Evolutionary conservation across 2,113 vertebrate genomes (phyloP), one percentile per base, ranked within the genome.

Genomic region (Pongo pygmaeus): DNA sequence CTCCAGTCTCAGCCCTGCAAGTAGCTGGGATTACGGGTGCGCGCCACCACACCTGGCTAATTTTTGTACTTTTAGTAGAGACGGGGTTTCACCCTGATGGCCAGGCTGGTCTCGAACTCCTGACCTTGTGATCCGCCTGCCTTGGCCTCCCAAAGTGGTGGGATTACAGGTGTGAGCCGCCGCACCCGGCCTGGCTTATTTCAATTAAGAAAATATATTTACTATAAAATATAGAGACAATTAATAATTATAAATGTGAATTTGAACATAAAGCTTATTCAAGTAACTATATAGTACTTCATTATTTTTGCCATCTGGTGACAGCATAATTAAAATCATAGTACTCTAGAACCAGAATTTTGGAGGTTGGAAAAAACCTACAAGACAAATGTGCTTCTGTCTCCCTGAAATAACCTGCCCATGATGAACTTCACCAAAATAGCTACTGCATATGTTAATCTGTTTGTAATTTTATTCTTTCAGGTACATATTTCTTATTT

Each of bases 171-270:
- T 6, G 1, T 55, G 52, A 55, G 52, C 52, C 6, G 6, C 52
- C 1, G 2, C 52, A 55, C 52, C 52, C 52, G 17, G 18, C 6
- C 52, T 12, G 90, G 67, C 83, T 93, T 79, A 80, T 50, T 89
- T 94, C 30, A 85, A 67, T 86, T 72, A 86, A 67, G 79, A 94
- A 95, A 77, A 43, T 11, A 59, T 7, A 96, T 38, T 46, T 69
- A 22, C 20, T 27, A 84, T 43, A 92, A 38, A 92, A 92, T 70
- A 20, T 23, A 83, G 38, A 83, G 38, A 50, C 22, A 52, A 43
- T 43, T 43, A 43, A 59, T 50, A 48, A 89, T 57, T 92, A 89
- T 67, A 90, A 86, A 96, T 85, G 8, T 92, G 78, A 96, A 78
- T 94, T 13, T 92, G n/a, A 91, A 91, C 20, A 89, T 61, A 93